Percentiles rank a stretch among this genome's conserved stretches.
Conservation (phyloP, 2,888 invertebrate species). For the Calameuta idolon region DNA sequence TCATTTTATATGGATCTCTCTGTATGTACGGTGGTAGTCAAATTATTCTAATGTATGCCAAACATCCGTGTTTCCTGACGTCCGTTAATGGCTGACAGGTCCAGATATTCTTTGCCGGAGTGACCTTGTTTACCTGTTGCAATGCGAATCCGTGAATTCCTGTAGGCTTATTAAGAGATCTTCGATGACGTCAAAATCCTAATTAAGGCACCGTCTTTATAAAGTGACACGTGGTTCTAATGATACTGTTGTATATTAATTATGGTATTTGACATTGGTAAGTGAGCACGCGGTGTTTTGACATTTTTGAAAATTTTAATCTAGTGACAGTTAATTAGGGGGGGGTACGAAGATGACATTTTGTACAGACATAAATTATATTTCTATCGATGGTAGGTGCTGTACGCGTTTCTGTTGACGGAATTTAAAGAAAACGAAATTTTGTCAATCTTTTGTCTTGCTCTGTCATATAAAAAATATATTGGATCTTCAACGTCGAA, state of each 20-base stretch:
- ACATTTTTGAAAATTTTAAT: too few relatives aligned
- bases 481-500: background rate
- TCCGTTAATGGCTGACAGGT: background rate
- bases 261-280: background rate
- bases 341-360: too few relatives aligned
- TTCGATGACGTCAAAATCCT: background rate
- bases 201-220: background rate
- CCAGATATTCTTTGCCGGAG: background rate
- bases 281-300: background rate
- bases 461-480: background rate
- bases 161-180: background rate
- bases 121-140: background rate
- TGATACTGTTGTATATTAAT: background rate
- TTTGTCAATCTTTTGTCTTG: background rate
- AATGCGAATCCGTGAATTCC: background rate
- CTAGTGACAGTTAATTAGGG: too few relatives aligned
- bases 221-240: background rate
- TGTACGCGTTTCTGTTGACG: too few relatives aligned
- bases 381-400: too few relatives aligned
- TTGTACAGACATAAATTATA: too few relatives aligned
- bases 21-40: background rate
- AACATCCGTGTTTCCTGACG: background rate
- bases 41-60: background rate
- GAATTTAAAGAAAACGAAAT: background rate
- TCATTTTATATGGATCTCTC: background rate